Evolutionary conservation across 2,888 invertebrate genomes (phyloP).

Genomic region (Zootermopsis nevadensis): DNA sequence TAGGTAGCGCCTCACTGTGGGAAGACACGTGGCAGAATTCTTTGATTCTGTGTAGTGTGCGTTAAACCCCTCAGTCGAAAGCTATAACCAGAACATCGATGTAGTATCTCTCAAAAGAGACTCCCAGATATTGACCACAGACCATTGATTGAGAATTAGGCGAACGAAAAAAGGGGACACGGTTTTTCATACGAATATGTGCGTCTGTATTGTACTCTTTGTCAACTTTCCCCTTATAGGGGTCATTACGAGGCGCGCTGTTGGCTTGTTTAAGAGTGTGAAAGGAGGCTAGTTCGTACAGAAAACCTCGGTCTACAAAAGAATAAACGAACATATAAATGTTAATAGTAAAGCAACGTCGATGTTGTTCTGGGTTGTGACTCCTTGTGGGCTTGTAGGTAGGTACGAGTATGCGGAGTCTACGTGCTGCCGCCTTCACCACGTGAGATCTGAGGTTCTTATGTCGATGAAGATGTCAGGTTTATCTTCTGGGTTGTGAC

Average conservation of each 20-base stretch:
- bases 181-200: background rate
- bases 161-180: too few relatives aligned
- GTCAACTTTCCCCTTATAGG: background rate
- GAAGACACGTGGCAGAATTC: background rate
- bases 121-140: constrained; percentile 11
- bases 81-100: background rate
- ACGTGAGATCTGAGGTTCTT: too few relatives aligned
- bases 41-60: background rate
- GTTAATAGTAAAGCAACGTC: background rate
- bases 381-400: too few relatives aligned
- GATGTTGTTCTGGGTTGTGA: too few relatives aligned
- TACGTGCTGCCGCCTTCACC: too few relatives aligned
- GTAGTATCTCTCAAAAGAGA: background rate
- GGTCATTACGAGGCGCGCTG: background rate
- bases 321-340: background rate
- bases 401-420: too few relatives aligned
- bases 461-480: too few relatives aligned
- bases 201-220: too few relatives aligned
- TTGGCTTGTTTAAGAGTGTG: background rate
- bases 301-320: background rate
- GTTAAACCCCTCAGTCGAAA: background rate
- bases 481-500: too few relatives aligned
- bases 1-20: background rate
- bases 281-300: background rate
- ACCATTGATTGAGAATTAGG: constrained; percentile 12